phyloP scores from a whole-genome alignment of 2,113 vertebrate species.

The Camarhynchus parvulus region DNA sequence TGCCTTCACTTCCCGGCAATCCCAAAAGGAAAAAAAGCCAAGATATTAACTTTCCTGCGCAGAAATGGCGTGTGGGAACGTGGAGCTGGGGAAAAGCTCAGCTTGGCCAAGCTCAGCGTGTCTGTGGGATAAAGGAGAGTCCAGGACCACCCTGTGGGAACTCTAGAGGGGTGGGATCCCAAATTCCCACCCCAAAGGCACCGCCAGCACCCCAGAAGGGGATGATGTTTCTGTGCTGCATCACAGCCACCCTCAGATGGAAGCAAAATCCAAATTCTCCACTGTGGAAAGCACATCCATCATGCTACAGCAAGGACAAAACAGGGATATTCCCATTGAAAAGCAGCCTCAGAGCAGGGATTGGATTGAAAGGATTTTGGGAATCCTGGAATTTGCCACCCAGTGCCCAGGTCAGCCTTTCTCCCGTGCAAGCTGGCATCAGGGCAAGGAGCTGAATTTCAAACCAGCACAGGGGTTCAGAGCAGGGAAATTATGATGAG shows the following conservation, averaged over 20 bases:
- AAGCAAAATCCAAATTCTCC: neutral
- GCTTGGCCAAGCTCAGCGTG: neutral
- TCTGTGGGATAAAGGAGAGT: neutral
- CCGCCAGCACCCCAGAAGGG: neutral
- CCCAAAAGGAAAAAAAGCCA: neutral
- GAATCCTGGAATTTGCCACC: neutral
- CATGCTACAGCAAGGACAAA: neutral
- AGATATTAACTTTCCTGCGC: constrained; percentile 7
- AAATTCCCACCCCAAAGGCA: fast-evolving
- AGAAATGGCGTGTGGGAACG: neutral
- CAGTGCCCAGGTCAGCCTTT: neutral
- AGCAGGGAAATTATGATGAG: constrained; percentile 1
- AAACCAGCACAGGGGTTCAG: neutral
- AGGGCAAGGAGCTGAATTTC: neutral
- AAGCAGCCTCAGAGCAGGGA: neutral
- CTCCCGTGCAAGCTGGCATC: neutral
- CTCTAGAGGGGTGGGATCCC: neutral
- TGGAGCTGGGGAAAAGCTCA: neutral
- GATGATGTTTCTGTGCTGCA: neutral
- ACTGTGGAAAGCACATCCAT: neutral
- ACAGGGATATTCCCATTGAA: neutral
- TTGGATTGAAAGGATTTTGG: neutral
- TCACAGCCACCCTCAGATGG: neutral
- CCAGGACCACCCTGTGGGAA: neutral
- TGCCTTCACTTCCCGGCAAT: neutral